phyloP scores from a whole-genome alignment of 2,797 vertebrate genomes.

The Siniperca obscura region DNA sequence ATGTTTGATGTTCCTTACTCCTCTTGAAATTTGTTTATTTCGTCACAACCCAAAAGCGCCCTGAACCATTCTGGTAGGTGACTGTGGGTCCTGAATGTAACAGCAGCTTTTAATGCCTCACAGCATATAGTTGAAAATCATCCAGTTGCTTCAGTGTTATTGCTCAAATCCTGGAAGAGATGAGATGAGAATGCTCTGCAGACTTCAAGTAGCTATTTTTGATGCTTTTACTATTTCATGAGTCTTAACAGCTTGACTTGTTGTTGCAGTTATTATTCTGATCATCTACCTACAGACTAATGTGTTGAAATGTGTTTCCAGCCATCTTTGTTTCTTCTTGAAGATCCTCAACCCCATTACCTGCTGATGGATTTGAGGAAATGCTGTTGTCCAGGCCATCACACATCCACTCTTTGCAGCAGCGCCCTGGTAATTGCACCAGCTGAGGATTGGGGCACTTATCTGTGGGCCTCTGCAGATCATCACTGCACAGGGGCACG shows the following conservation, averaged over 20 bases:
- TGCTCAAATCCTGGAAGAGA: background rate
- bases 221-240: background rate
- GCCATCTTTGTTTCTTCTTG: background rate
- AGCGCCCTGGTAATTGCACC: conserved; percentile 82
- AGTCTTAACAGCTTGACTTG: background rate
- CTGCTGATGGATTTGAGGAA: conserved; percentile 56
- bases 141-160: background rate
- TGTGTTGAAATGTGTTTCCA: conserved; percentile 1
- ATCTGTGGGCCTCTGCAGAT: conserved; percentile 81
- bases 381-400: conserved; percentile 54
- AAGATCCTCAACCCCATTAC: conserved; percentile 39
- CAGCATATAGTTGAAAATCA: conserved; percentile 16
- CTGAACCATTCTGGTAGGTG: background rate
- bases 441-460: conserved; percentile 84
- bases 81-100: background rate
- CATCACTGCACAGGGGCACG: conserved; percentile 85
- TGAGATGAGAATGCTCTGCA: background rate
- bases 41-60: accelerated
- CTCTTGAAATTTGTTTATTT: conserved; percentile 11
- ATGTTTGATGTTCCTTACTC: background rate
- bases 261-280: background rate
- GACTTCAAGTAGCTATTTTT: background rate
- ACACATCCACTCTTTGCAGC: conserved; percentile 90
- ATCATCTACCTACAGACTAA: too few species aligned
- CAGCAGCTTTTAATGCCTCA: background rate